Percentiles rank a stretch among this genome's conserved stretches.
phyloP scores from a whole-genome alignment of 2,888 invertebrate species.

The Latheticus oryzae region DNA sequence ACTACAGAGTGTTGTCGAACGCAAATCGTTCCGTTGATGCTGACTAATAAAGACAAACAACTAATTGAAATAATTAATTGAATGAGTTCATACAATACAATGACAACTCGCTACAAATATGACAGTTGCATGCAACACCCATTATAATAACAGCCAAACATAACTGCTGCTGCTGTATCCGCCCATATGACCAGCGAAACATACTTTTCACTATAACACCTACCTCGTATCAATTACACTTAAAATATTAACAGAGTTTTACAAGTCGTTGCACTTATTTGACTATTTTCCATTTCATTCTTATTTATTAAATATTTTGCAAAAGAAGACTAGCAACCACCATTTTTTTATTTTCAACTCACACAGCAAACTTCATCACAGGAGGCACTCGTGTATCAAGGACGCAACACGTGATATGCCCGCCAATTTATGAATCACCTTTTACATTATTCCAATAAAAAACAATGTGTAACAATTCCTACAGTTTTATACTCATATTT shows the following conservation, averaged over 20 bases:
- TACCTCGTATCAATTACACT: constrained; percentile 45
- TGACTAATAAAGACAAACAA: constrained; percentile 45
- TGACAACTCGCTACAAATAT: constrained; percentile 46
- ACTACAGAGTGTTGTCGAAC: constrained; percentile 30
- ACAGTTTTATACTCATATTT: too few relatives aligned
- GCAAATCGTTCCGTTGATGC: constrained; percentile 43
- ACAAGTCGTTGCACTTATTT: constrained; percentile 49
- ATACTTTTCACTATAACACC: constrained; percentile 44
- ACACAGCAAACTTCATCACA: constrained; percentile 51
- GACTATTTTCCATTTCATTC: constrained; percentile 49
- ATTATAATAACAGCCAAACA: constrained; percentile 56
- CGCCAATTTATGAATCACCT: constrained; percentile 56
- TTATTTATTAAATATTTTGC: constrained; percentile 43
- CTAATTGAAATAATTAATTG: constrained; percentile 59
- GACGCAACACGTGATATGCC: constrained; percentile 55
- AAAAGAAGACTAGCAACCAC: constrained; percentile 57
- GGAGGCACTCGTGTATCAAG: constrained; percentile 50
- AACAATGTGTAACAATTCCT: not conserved
- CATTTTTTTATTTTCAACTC: constrained; percentile 59
- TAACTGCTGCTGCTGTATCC: constrained; percentile 52
- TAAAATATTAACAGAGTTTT: constrained; percentile 34
- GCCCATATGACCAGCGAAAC: constrained; percentile 52
- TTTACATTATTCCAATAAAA: not conserved
- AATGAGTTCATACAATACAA: constrained; percentile 56
- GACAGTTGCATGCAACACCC: constrained; percentile 56